phyloP scores from a whole-genome alignment of 2,888 invertebrate genomes.

The Agrotis clavis region DNA sequence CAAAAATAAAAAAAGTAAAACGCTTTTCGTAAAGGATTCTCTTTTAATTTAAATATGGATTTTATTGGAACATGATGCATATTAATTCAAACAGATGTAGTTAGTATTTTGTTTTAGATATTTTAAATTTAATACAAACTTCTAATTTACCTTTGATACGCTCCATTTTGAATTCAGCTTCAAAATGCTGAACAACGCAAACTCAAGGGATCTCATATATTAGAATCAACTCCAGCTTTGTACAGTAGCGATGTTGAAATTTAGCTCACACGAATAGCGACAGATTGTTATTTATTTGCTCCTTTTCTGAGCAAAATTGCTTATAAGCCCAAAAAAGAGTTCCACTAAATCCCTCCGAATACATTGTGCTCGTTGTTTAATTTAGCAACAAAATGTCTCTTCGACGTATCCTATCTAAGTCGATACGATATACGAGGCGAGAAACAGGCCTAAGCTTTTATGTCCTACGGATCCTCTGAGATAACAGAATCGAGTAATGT shows the following conservation, averaged over 20 bases:
- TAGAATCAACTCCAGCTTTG: constrained; percentile 33
- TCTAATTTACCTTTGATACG: background rate
- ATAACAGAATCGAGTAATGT: constrained; percentile 56
- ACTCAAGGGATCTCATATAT: constrained; percentile 42
- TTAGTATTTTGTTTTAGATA: background rate
- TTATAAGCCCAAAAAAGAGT: constrained; percentile 53
- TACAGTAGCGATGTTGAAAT: constrained; percentile 29
- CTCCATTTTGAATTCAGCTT: constrained; percentile 14
- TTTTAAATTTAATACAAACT: background rate
- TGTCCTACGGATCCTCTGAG: constrained; percentile 48
- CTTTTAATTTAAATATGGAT: constrained; percentile 8
- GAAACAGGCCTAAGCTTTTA: constrained; percentile 58
- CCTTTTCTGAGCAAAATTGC: constrained; percentile 42
- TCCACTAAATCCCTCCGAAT: constrained; percentile 49
- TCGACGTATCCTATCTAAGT: constrained; percentile 57
- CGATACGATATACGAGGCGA: constrained; percentile 56
- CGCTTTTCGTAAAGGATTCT: background rate
- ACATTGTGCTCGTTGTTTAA: constrained; percentile 54
- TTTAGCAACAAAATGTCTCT: constrained; percentile 54
- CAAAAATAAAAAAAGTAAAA: background rate
- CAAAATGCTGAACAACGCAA: constrained; percentile 17
- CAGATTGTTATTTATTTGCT: constrained; percentile 38
- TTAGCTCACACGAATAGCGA: constrained; percentile 35
- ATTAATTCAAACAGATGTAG: background rate
- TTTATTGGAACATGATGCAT: constrained; percentile 1